Base-by-base conservation (phyloP, 2,113 vertebrate species). In the Drymodes brunneopygia region DNA sequence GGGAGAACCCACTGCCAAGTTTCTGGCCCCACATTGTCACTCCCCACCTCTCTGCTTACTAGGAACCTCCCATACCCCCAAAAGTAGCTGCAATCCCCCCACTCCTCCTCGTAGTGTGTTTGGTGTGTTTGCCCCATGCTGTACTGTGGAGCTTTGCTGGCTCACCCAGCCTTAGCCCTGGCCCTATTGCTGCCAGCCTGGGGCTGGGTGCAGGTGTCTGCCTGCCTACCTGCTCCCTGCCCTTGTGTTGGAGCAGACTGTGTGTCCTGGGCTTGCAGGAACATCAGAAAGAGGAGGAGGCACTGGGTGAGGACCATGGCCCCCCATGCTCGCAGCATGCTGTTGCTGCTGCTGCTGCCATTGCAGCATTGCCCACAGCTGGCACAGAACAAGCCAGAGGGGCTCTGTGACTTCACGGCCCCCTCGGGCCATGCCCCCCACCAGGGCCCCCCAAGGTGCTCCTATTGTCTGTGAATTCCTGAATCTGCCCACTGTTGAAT, bases 391-490 rank as follows among this genome's bases (percentile, higher is more conserved):
- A 11, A 6, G 17, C 3, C 56, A 48, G 27, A 62, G 71, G 25
- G 22, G 42, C 48, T 62, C 71, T 90, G 56, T 90, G 88, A 90
- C 56, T 48, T 83, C 88, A 89, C 0, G 0, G 47, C 13, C 20
- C 28, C 0, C 0, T 4, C 1, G 4, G 19, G 33, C 44, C 45
- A 16, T 61, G 35, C 10, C 27, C 8, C 56, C 42, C 42, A 33
- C 27, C 80, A 50, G 27, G 42, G 64, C 23, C 77, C 35, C 56
- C 56, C 56, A 50, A 6, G 35, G 13, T 8, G 24, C 42, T 83
- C 10, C 56, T 35, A 15, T 4, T 11, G 40, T 12, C 54, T 0
- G 0, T 33, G 31, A 28, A 48, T 35, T 36, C 28, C 42, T 70
- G 15, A 42, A 62, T 56, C 40, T 56, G 54, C 62, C 25, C 25